Percentiles rank a stretch among this genome's conserved stretches.
These are phyloP conservation scores for Notodonta ziczac DNA, from an alignment of 2,888 invertebrate genomes.

Conservation along the genomic window DNA sequence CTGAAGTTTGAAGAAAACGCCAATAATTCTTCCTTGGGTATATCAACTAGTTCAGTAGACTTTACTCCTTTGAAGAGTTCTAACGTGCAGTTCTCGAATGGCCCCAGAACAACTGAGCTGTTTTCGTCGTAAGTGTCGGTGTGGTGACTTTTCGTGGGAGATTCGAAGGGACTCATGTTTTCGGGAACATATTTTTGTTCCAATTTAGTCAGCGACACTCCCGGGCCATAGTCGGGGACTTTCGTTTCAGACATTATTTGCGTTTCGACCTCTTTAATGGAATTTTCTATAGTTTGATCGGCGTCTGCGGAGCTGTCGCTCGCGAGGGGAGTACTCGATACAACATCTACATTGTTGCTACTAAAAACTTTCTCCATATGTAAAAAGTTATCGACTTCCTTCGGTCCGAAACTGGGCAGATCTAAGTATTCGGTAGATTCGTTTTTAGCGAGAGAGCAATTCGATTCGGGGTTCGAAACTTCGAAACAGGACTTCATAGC, in stretches of 20 bases:
- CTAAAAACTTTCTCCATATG: conserved; percentile 60
- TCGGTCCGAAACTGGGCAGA: conserved; percentile 62
- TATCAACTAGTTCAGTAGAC: conserved; percentile 67
- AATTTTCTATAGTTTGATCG: conserved; percentile 53
- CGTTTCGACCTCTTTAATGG: conserved; percentile 41
- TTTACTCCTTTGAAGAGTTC: conserved; percentile 81
- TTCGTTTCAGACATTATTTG: conserved; percentile 52
- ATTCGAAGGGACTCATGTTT: conserved; percentile 71
- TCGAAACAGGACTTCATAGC: conserved; percentile 51
- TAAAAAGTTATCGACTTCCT: conserved; percentile 62
- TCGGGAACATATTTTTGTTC: conserved; percentile 67
- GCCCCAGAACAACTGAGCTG: conserved; percentile 84
- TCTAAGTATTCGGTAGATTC: conserved; percentile 77
- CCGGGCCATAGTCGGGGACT: conserved; percentile 52
- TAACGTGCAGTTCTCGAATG: conserved; percentile 83
- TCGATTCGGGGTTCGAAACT: conserved; percentile 34
- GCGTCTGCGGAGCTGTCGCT: conserved; percentile 55
- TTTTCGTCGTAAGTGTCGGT: conserved; percentile 79
- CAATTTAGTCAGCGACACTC: conserved; percentile 52
- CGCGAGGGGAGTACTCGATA: conserved; percentile 69
- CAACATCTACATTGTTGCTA: conserved; percentile 43
- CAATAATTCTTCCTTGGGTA: conserved; percentile 77
- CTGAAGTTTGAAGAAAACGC: conserved; percentile 84
- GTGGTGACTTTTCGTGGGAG: conserved; percentile 75
- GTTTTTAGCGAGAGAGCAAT: conserved; percentile 47